Conservation (phyloP, 1,140 invertebrate species). For the Acyrthosiphon pisum region DNA sequence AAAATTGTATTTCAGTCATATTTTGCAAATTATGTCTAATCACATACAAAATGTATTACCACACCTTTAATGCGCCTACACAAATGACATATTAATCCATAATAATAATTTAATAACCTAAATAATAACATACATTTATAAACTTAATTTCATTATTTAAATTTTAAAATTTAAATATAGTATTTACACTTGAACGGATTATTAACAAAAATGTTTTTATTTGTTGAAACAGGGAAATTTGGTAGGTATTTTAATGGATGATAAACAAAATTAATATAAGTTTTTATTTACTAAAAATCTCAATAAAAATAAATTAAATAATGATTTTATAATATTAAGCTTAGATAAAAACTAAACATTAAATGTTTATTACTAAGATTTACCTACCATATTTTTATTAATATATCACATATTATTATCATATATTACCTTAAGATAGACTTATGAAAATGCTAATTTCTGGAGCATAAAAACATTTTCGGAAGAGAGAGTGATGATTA, state of each 20-base stretch:
- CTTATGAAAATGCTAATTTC: not conserved
- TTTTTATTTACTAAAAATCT: not conserved
- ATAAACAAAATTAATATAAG: not conserved
- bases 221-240: not conserved
- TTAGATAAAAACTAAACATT: not conserved
- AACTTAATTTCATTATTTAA: not conserved
- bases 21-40: not conserved
- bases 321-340: not conserved
- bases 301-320: not conserved
- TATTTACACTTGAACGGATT: not conserved
- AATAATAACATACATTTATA: not conserved
- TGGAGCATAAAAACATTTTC: not conserved
- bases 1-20: not conserved
- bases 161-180: not conserved
- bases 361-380: not conserved
- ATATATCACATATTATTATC: not conserved
- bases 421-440: slow-evolving; percentile 7
- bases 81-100: not conserved
- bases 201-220: not conserved
- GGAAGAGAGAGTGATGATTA: not conserved
- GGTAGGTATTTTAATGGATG: not conserved
- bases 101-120: too few species aligned
- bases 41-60: not conserved
- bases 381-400: not conserved
- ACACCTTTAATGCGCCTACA: not conserved